Evolutionary conservation across 1,140 invertebrate species (phyloP).

Genomic region (Heliconius hewitsoni): DNA sequence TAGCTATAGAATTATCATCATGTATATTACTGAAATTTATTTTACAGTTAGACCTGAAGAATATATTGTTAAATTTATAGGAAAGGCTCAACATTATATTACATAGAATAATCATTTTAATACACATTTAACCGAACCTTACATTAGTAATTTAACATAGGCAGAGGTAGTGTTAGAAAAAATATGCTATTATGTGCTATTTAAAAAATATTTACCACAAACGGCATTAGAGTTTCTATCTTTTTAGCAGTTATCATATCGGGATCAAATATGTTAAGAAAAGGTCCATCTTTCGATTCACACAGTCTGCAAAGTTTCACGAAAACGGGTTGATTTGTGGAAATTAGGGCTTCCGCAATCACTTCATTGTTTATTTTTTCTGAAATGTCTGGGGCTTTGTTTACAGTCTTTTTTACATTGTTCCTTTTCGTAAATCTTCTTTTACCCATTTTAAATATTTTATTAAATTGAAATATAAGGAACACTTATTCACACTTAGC

Average conservation of each 20-base stretch:
- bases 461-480: neutral
- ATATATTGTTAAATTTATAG: too few relatives aligned
- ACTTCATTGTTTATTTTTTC: constrained; percentile 49
- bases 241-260: constrained; percentile 66
- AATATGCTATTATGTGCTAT: too few relatives aligned
- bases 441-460: constrained; percentile 52
- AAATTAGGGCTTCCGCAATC: constrained; percentile 51
- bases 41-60: too few relatives aligned
- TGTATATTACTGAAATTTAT: too few relatives aligned
- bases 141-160: neutral
- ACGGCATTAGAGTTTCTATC: constrained; percentile 72
- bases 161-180: too few relatives aligned
- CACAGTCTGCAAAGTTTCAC: constrained; percentile 72
- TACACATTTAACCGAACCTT: too few relatives aligned
- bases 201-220: constrained; percentile 57
- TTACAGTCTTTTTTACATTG: constrained; percentile 43
- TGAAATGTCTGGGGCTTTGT: constrained; percentile 28
- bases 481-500: neutral
- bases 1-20: too few relatives aligned
- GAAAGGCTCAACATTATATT: too few relatives aligned
- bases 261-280: constrained; percentile 71
- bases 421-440: constrained; percentile 62
- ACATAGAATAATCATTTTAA: too few relatives aligned
- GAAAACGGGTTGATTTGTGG: constrained; percentile 50
- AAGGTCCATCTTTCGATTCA: constrained; percentile 72